Conservation (phyloP, 2,888 invertebrate species). For the Xanthia togata region DNA sequence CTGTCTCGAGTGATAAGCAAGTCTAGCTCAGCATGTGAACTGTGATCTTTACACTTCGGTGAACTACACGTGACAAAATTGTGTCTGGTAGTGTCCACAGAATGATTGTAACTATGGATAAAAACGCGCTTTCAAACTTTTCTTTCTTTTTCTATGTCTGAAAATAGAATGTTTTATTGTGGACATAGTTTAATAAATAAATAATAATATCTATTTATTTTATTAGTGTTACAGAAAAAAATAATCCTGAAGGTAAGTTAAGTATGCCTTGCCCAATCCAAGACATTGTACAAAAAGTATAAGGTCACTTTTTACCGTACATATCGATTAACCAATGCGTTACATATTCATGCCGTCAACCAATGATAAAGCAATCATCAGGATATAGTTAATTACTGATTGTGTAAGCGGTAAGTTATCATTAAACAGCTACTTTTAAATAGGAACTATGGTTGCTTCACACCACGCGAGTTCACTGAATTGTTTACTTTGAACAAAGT, state of each 20-base stretch:
- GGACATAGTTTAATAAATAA: too few species aligned
- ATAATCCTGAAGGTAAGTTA: neutral
- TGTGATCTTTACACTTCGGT: constrained; percentile 15
- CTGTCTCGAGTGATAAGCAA: constrained; percentile 27
- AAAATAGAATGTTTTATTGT: neutral
- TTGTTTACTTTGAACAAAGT: neutral
- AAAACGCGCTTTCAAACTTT: neutral
- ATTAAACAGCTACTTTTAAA: constrained; percentile 4
- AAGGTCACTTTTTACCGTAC: constrained; percentile 41
- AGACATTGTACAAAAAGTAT: constrained; percentile 15
- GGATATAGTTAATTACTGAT: constrained; percentile 50
- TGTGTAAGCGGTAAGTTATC: constrained; percentile 35
- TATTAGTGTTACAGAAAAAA: neutral
- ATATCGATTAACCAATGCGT: constrained; percentile 23
- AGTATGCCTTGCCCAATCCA: neutral
- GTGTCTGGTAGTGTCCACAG: neutral
- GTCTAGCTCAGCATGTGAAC: constrained; percentile 8
- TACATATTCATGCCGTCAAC: constrained; percentile 25
- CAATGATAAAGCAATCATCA: constrained; percentile 48
- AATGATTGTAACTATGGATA: too few species aligned
- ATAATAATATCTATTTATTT: neutral
- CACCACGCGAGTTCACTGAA: neutral
- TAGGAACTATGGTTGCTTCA: constrained; percentile 21
- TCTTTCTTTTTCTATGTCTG: neutral
- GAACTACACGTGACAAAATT: neutral